Conservation (phyloP, 2,797 vertebrate genomes). For the Mallotus villosus region DNA sequence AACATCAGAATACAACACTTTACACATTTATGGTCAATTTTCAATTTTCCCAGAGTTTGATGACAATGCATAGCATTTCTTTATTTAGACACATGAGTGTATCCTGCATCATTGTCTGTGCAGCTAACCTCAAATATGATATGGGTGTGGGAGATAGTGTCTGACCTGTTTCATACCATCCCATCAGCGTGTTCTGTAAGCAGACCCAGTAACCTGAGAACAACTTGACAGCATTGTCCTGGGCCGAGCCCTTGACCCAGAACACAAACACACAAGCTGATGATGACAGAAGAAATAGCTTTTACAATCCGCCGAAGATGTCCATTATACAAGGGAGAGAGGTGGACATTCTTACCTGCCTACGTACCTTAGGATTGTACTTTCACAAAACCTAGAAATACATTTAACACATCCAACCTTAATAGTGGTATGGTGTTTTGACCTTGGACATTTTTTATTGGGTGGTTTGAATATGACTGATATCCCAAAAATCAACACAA, state of each 20-base stretch:
- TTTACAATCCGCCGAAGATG: not conserved
- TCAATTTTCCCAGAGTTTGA: conserved; percentile 19
- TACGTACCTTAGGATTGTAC: too few relatives aligned
- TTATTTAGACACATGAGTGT: not conserved
- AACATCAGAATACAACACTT: conserved; percentile 9
- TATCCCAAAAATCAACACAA: too few relatives aligned
- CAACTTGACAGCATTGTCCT: conserved; percentile 66
- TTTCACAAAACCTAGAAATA: too few relatives aligned
- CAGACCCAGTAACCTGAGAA: conserved; percentile 71
- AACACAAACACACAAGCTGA: conserved; percentile 42
- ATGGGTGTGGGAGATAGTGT: conserved; percentile 50
- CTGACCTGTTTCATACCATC: conserved; percentile 62
- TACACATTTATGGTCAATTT: conserved; percentile 17
- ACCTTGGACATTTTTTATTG: too few relatives aligned
- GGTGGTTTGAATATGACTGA: too few relatives aligned
- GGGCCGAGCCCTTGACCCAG: conserved; percentile 64
- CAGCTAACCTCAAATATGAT: conserved; percentile 64
- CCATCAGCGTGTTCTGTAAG: conserved; percentile 73
- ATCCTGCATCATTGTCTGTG: conserved; percentile 34
- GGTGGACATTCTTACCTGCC: conserved; percentile 3
- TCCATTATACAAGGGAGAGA: conserved; percentile 30
- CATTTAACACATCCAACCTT: too few relatives aligned
- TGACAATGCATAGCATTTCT: not conserved
- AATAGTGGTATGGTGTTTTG: too few relatives aligned
- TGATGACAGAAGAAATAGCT: conserved; percentile 35